phyloP scores from a whole-genome alignment of 2,888 invertebrate genomes.

The Hydraecia micacea region DNA sequence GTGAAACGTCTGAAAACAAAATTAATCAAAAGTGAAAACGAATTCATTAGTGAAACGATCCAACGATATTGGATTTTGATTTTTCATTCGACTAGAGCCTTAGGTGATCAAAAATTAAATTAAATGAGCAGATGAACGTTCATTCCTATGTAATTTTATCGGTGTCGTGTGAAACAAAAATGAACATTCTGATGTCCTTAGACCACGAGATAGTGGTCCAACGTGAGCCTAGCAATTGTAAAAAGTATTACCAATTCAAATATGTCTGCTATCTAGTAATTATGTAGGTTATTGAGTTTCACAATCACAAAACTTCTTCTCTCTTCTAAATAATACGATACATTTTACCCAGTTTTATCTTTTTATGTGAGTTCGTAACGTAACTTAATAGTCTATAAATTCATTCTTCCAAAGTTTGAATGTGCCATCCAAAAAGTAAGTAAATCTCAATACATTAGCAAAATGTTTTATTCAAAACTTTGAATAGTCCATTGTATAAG shows the following conservation, averaged over 20 bases:
- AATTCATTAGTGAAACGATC: neutral
- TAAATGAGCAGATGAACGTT: neutral
- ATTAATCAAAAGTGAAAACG: neutral
- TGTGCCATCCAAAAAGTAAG: constrained; percentile 25
- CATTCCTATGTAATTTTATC: neutral
- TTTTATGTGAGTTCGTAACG: constrained; percentile 15
- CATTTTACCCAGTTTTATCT: constrained; percentile 9
- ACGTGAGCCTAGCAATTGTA: neutral
- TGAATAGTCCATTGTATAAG: constrained; percentile 41
- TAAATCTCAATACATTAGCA: constrained; percentile 53
- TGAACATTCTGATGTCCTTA: neutral
- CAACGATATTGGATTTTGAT: neutral
- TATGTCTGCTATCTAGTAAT: no score
- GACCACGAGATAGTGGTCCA: neutral
- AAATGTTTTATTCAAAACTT: constrained; percentile 62
- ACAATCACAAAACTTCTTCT: neutral
- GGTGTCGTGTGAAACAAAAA: no score
- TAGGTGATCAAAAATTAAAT: neutral
- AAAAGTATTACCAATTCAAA: neutral
- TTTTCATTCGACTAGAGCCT: neutral
- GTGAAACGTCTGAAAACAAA: neutral
- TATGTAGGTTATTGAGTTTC: neutral
- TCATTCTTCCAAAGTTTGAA: constrained; percentile 32
- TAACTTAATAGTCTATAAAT: constrained; percentile 47
- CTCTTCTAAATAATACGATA: neutral